Base-by-base conservation (phyloP, 2,797 vertebrate genomes). In the Pagetopsis macropterus region DNA sequence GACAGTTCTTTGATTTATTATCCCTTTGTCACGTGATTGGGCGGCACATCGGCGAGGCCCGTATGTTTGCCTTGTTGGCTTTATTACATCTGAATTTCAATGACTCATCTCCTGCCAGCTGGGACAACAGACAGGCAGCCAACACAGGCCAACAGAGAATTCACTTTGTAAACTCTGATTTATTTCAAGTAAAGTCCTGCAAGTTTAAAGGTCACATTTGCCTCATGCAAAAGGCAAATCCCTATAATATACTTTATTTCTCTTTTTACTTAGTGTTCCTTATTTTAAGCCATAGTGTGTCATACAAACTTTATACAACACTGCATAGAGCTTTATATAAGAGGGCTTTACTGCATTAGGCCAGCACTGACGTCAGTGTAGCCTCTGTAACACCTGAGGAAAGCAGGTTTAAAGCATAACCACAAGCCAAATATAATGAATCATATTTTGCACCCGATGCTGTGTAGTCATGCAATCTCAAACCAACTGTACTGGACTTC, bases 11-110 rank as follows among this genome's bases (percentile, higher is more conserved):
- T 63, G 64, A 75, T 79, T 72, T 51, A 83, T 72, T 37, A 72
- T 37, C 52, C 41, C n/a, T 55, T 15, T 14, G 19, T 70, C 65
- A 37, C 63, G 63, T 72, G 67, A 70, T 54, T 46, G 23, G 19
- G 45, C 68, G 45, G 19, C 59, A 50, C 64, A 62, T 54, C 23
- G 41, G 23, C 12, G 1, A 55, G 46, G 46, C 54, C 60, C 67
- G 65, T 56, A n/a, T 60, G 62, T 73, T 58, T 67, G 43, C 9
- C 49, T 55, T 67, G 54, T 54, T 76, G 63, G n/a, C 61, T 73
- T 81, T 76, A 83, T 79, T 65, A 15, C 65, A 55, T 74, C 69
- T 82, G 62, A 73, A 79, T 78, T 75, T 73, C 19, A 55, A 70
- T 69, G 63, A 82, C 68, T 78, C 68, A 69, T 82, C 33, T 37